Evolutionary conservation across 2,888 invertebrate genomes (phyloP), one percentile per base, ranked within the genome.

Genomic region (Listrodromus nycthemerus): DNA sequence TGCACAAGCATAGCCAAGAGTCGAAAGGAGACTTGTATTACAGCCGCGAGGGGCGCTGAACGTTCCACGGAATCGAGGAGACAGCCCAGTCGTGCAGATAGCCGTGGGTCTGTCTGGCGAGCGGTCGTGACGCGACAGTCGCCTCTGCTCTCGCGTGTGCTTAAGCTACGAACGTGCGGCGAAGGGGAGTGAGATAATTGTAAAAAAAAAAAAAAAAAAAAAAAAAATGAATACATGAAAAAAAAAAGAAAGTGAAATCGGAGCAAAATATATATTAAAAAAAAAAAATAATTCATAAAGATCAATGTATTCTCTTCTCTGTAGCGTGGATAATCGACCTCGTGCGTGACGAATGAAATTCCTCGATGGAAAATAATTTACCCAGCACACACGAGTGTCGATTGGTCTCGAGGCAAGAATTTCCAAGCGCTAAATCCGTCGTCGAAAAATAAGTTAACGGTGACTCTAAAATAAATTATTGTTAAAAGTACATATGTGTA

Each of bases 91-190:
- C 86, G 84, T 78, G 86, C 91, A 92, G 92, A 92, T 90, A 91
- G 91, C 88, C 90, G 91, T 89, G 90, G 89, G 88, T 87, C 89
- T 88, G 92, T 89, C 89, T 87, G 89, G 89, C 87, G 92, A 91
- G 87, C 91, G 91, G 91, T 90, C 88, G 89, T 87, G 75, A 78
- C 75, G 69, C 55, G 80, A 80, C 82, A 74, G 74, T 80, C 80
- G 74, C 75, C 67, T 63, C 65, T 50, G 66, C 67, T 79, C 76
- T 80, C 83, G 83, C 80, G 79, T 66, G 83, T 83, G 75, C 65
- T 63, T 63, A 41, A 58, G 33, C 70, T 83, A 58, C 74, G 55
- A 24, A 48, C 71, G 37, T 71, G 19, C 48, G 5, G 30, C 6
- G 67, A 16, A 13, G 16, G 16, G 58, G 58, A 3, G 24, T 27